Evolutionary conservation across 2,888 invertebrate species (phyloP), one percentile per base, ranked within the genome.

Genomic region (Zonitis immaculata): DNA sequence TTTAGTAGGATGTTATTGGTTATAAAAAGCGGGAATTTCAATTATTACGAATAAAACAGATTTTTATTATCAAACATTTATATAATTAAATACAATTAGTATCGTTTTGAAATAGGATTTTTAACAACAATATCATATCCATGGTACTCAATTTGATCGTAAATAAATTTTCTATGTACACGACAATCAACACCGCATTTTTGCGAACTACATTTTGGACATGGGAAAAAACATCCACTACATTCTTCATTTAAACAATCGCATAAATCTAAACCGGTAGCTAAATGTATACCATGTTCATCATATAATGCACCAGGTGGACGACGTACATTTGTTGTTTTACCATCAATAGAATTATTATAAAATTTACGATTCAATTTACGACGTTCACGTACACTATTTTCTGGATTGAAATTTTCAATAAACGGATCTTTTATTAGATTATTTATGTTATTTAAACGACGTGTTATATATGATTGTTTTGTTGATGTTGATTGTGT

Each of bases 151-250:
- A 90, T 85, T 60, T 80, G 81, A 57, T 91, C 91, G 72, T 89
- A 88, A 67, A 83, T 82, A 82, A 87, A 89, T 75, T 87, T 88
- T 60, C 91, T 79, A 68, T 87, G 86, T 1, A 80, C 78, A 63
- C 91, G 87, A 79, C 93, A 93, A 47, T 90, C 89, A 60, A 85
- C 82, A 2, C 89, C 91, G 74, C 92, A 93, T 72, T 89, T 90
- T 20, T 75, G 75, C 0, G 89, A 89, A 16, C 73, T 76, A 67
- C 93, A 93, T 69, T 83, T 86, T 4, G 79, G 71, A 66, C 91
- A 92, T 1, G 87, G 85, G 68, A 87, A 89, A 76, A 92, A 92
- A 71, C 95, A 95, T 0, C 95, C 95, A 0, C 82, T 78, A 65
- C 95, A 95, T 9, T 79, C 77, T 32, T 80, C 79, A 62, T 86